phyloP scores from a whole-genome alignment of 2,797 vertebrate genomes.

The Furcifer pardalis region DNA sequence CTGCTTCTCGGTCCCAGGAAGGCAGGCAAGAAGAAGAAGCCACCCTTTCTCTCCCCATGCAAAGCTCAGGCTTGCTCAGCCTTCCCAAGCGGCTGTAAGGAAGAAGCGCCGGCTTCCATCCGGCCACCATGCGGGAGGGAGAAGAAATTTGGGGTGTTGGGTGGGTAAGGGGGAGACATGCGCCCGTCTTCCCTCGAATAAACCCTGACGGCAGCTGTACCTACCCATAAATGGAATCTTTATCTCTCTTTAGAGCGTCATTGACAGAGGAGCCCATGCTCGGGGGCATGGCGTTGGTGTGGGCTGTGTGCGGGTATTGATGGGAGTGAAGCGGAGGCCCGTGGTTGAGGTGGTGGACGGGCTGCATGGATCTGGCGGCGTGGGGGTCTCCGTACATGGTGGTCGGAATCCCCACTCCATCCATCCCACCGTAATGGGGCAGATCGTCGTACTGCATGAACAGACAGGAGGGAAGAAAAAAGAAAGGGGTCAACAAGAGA shows the following conservation, averaged over 20 bases:
- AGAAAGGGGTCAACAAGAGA: slow-evolving; percentile 61
- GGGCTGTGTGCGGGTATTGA: slow-evolving; percentile 96
- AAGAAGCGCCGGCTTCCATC: neutral
- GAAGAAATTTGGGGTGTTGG: neutral
- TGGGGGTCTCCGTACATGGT: slow-evolving; percentile 99
- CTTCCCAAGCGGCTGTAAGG: slow-evolving; percentile 2
- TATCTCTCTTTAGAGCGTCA: slow-evolving; percentile 99
- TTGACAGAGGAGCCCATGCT: slow-evolving; percentile 99
- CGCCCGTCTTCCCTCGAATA: slow-evolving; percentile 8
- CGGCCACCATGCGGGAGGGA: slow-evolving; percentile 16
- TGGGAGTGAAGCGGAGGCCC: slow-evolving; percentile 96
- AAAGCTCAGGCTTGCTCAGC: slow-evolving; percentile 22
- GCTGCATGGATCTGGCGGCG: slow-evolving; percentile 96
- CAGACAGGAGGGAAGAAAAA: slow-evolving; percentile 62
- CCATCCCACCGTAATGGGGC: slow-evolving; percentile 97
- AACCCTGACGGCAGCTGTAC: slow-evolving; percentile 72
- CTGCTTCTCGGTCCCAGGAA: neutral
- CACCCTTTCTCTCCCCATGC: slow-evolving; percentile 8
- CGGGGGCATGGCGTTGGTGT: slow-evolving; percentile 96
- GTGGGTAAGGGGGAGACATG: neutral
- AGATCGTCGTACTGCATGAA: slow-evolving; percentile 98
- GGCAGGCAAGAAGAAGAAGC: neutral
- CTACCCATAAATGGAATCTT: slow-evolving; percentile 99
- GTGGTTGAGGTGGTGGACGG: slow-evolving; percentile 96
- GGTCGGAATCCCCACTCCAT: slow-evolving; percentile 96